These are phyloP conservation scores for Actinia equina DNA, from an alignment of 64 coral and sea anemone genomes.

Conservation along the genomic window DNA sequence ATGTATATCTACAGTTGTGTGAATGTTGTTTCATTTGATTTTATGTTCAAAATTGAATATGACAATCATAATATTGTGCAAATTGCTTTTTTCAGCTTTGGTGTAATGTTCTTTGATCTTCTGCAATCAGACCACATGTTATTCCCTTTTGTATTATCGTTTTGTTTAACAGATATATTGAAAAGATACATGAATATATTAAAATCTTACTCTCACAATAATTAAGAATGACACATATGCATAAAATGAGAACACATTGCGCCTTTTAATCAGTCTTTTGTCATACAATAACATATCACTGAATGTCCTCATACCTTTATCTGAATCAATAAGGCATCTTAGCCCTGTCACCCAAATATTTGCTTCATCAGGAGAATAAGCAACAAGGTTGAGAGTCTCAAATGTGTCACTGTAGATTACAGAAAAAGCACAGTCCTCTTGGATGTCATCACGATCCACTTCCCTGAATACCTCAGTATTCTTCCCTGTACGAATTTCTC, in stretches of 20 bases:
- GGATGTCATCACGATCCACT: constrained; percentile 90
- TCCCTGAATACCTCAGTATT: constrained; percentile 90
- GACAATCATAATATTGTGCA: too few relatives aligned
- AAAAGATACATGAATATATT: not conserved
- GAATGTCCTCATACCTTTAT: constrained; percentile 59
- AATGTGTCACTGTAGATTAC: constrained; percentile 89
- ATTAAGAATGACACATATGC: not conserved
- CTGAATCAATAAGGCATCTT: constrained; percentile 90
- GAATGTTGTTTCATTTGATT: too few relatives aligned
- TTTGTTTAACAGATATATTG: not conserved
- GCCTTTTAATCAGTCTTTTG: not conserved
- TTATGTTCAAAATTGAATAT: too few relatives aligned
- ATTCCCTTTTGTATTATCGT: too few relatives aligned
- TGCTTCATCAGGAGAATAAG: constrained; percentile 91
- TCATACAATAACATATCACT: not conserved
- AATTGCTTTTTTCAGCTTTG: too few relatives aligned
- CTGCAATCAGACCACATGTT: too few relatives aligned
- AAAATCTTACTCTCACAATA: too few relatives aligned
- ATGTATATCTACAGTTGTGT: too few relatives aligned
- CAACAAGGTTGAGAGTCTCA: constrained; percentile 88
- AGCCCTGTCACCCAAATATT: constrained; percentile 98
- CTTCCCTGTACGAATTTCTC: constrained; percentile 85
- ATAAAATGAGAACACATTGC: too few relatives aligned
- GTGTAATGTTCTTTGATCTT: too few relatives aligned
- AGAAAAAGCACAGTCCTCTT: constrained; percentile 95